phyloP scores from a whole-genome alignment of 2,888 invertebrate genomes.

The Crepidodera aurea region DNA sequence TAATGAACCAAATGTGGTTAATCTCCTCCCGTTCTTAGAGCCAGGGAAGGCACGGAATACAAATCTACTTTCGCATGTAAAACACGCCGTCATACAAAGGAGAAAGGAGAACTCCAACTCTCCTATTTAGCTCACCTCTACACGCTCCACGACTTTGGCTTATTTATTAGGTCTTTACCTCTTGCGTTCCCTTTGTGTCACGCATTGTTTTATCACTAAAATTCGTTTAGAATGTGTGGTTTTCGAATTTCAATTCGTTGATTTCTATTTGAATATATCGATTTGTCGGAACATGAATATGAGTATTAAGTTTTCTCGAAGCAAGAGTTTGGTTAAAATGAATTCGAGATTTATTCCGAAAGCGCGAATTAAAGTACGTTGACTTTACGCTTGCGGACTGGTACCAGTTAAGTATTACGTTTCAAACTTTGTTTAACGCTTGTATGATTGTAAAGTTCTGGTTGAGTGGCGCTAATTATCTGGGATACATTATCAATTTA shows the following conservation, averaged over 20 bases:
- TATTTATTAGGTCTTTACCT: conserved; percentile 36
- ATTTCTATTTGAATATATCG: conserved; percentile 23
- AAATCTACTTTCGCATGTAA: conserved; percentile 51
- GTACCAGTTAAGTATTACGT: too few species aligned
- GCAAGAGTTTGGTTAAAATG: not conserved
- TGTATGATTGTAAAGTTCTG: too few species aligned
- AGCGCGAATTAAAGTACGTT: too few species aligned
- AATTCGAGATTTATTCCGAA: not conserved
- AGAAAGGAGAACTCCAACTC: conserved; percentile 26
- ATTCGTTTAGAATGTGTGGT: conserved; percentile 29
- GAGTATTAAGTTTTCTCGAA: not conserved
- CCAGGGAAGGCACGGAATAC: conserved; percentile 49
- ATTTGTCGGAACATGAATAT: conserved; percentile 10
- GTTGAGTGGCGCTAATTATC: too few species aligned
- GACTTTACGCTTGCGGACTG: too few species aligned
- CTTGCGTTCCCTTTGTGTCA: conserved; percentile 27
- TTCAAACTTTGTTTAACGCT: too few species aligned
- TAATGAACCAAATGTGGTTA: conserved; percentile 25
- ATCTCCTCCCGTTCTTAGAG: conserved; percentile 29
- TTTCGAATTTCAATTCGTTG: conserved; percentile 28
- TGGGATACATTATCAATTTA: too few species aligned
- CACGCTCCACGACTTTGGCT: conserved; percentile 28
- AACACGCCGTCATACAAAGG: conserved; percentile 42
- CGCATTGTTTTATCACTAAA: conserved; percentile 30
- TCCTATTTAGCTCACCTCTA: conserved; percentile 28